Base-by-base conservation (phyloP, 1,140 invertebrate species). In the Stegodyphus mimosarum region DNA sequence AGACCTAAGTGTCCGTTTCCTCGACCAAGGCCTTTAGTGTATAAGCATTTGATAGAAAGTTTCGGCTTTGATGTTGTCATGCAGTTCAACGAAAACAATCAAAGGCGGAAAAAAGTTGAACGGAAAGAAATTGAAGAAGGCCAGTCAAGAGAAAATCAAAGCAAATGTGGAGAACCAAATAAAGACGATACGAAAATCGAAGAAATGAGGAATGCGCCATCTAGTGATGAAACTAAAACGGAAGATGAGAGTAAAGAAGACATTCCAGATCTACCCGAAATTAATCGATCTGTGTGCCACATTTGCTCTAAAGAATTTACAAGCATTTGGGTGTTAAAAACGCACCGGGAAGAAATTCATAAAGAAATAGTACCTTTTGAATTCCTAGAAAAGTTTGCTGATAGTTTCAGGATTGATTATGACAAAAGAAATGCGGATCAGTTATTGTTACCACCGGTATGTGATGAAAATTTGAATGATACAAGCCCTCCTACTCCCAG, bases 11-110 rank as follows among this genome's bases (percentile, higher is more conserved):
- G 83, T 52, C 79, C 83, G 7, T 86, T 86, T 77, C 83, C 87
- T 76, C 83, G 87, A 66, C 73, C 80, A 9, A 88, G 88, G 70
- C 89, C 89, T 53, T 86, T 88, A 18, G 80, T 89, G 6, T 96
- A 97, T 91, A 96, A 97, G 90, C 95, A 96, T 91, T 91, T 98
- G 48, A 90, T 98, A 51, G 96, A 98, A 90, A 97, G 95, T 88
- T 97, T 96, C 90, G 97, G 97, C 4, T 97, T 98, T 91, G 97
- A 98, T 90, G 93, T 98, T 87, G 96, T 98, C 6, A 97, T 98
- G 96, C 97, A 98, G 90, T 98, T 97, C 90, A 97, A 97, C 91
- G 96, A 98, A 90, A 95, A 96, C 89, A 95, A 96, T 89, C 95
- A 96, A 67, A 89, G 76, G 17, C 63, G 79, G 11, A 63, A 51